Conservation (phyloP, 2,888 invertebrate genomes). For the Hemicrepidius hirtus region DNA sequence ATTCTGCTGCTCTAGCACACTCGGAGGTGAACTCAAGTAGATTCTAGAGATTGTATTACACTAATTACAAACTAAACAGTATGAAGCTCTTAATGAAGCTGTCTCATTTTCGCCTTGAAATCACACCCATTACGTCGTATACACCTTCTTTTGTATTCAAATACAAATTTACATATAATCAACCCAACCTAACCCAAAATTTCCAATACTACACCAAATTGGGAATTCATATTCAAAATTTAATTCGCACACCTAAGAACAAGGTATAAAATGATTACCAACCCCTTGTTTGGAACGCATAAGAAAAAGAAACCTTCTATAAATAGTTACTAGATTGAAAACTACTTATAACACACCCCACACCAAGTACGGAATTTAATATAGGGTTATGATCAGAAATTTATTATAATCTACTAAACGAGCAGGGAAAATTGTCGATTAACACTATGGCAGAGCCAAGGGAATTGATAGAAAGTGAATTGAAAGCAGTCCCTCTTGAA, state of each 20-base stretch:
- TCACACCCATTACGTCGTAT: constrained; percentile 22
- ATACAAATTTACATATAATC: not conserved
- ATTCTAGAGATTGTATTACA: constrained; percentile 41
- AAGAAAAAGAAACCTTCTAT: too few species aligned
- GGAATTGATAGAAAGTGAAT: constrained; percentile 31
- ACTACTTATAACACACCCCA: not conserved
- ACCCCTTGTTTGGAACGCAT: too few species aligned
- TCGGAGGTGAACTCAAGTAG: constrained; percentile 38
- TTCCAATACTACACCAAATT: not conserved
- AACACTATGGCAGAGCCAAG: constrained; percentile 20
- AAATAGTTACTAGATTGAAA: too few species aligned
- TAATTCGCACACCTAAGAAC: too few species aligned
- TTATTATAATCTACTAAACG: constrained; percentile 19
- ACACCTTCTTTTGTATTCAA: constrained; percentile 30
- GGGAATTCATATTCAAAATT: not conserved
- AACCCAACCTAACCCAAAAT: too few species aligned
- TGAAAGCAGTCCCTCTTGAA: constrained; percentile 32
- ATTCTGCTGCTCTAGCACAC: constrained; percentile 35
- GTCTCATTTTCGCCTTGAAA: constrained; percentile 42
- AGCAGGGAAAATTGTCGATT: constrained; percentile 17
- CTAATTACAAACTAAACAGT: constrained; percentile 47
- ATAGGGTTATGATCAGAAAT: constrained; percentile 20
- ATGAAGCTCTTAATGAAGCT: constrained; percentile 32
- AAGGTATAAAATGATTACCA: not conserved
- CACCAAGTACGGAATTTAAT: not conserved